A percentile compares a stretch with the other conserved stretches of the same genome.
These are phyloP conservation scores for Chiridota heheva DNA, from an alignment of 35 echinoderm and acorn worm species.

Conservation along the genomic window DNA sequence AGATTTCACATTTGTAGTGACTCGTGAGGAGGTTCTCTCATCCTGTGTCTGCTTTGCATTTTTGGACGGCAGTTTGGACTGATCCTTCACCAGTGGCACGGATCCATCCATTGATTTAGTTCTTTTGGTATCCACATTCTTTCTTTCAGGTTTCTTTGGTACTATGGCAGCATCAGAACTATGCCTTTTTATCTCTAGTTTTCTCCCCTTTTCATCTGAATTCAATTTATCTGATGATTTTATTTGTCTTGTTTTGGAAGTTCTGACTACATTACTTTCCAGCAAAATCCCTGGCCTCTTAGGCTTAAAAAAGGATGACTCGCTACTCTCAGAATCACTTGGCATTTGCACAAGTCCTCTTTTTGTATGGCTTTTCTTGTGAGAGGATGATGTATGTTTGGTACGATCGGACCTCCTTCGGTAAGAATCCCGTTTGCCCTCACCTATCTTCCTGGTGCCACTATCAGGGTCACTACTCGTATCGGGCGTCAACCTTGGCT, in stretches of 20 bases:
- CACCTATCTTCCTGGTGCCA: constrained; percentile 16
- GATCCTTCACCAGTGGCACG: neutral
- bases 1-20: neutral
- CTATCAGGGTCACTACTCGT: constrained; percentile 51
- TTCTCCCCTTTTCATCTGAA: constrained; percentile 17
- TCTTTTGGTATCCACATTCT: neutral
- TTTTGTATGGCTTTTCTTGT: constrained; percentile 38
- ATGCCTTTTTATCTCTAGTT: neutral
- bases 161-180: constrained; percentile 11
- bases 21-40: neutral
- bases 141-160: too few species aligned
- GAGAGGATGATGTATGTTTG: constrained; percentile 38
- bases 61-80: neutral
- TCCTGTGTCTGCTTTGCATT: neutral
- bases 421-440: constrained; percentile 45
- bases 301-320: constrained; percentile 63
- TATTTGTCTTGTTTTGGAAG: neutral
- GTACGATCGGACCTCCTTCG: constrained; percentile 37
- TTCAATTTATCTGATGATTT: constrained; percentile 10
- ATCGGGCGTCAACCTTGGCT: constrained; percentile 17
- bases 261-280: constrained; percentile 46
- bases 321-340: constrained; percentile 94
- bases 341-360: constrained; percentile 14
- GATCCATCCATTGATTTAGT: neutral
- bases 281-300: neutral